Evolutionary conservation across 37 sponge, comb jelly and placozoan species (phyloP).

Genomic region (Halisarca cf. caerulea): DNA sequence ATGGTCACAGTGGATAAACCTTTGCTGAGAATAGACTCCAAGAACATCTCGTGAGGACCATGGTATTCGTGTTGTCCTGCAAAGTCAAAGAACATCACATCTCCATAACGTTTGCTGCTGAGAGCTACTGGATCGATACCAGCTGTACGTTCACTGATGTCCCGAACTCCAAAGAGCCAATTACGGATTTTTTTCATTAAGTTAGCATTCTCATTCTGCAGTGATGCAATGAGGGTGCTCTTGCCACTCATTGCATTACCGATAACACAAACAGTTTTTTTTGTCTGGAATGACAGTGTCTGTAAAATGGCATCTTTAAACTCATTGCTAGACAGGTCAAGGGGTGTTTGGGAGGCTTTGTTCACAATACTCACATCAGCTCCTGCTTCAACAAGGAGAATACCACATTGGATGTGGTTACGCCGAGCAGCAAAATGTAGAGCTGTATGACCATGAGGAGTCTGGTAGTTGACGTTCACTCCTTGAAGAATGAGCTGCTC

Average conservation of each 20-base stretch:
- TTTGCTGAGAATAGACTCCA: slow-evolving; percentile 5
- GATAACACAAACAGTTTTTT: slow-evolving; percentile 33
- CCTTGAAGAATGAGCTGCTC: neutral
- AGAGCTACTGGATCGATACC: neutral
- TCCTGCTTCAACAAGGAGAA: neutral
- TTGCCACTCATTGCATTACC: slow-evolving; percentile 55
- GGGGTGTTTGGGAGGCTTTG: slow-evolving; percentile 23
- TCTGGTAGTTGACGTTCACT: neutral
- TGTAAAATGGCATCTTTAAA: neutral
- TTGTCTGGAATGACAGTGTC: slow-evolving; percentile 15
- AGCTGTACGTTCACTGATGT: neutral
- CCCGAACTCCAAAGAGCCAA: neutral
- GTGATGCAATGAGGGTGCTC: slow-evolving; percentile 51
- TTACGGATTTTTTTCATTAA: neutral
- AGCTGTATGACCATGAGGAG: neutral
- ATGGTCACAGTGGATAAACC: neutral
- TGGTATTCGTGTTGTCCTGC: slow-evolving; percentile 1
- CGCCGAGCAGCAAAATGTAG: slow-evolving; percentile 26
- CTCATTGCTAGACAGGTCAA: slow-evolving; percentile 23
- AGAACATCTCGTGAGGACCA: neutral
- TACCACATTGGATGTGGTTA: neutral
- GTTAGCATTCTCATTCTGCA: slow-evolving; percentile 9
- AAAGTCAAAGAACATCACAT: slow-evolving; percentile 3
- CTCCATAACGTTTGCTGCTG: slow-evolving; percentile 3
- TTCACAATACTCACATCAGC: neutral